phyloP scores from a whole-genome alignment of 2,888 invertebrate species.

The Digitonthophagus gazella region DNA sequence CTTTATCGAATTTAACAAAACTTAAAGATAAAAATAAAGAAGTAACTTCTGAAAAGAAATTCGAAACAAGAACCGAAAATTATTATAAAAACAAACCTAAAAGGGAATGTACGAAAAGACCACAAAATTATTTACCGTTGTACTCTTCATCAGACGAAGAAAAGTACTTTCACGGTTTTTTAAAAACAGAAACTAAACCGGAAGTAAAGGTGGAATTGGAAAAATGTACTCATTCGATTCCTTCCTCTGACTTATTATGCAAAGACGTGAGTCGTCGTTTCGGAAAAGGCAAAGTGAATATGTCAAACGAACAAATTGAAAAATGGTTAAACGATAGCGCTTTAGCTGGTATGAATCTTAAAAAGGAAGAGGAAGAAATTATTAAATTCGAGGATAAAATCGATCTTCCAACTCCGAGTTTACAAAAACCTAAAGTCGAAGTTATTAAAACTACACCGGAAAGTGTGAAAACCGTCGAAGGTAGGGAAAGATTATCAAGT shows the following conservation, averaged over 20 bases:
- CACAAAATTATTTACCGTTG: slow-evolving; percentile 47
- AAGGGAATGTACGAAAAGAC: slow-evolving; percentile 47
- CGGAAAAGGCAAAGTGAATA: slow-evolving; percentile 63
- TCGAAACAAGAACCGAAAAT: slow-evolving; percentile 26
- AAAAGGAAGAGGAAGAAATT: slow-evolving; percentile 47
- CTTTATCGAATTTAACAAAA: slow-evolving; percentile 57
- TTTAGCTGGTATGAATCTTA: slow-evolving; percentile 45
- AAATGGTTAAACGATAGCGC: slow-evolving; percentile 58
- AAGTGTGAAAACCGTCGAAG: slow-evolving; percentile 15
- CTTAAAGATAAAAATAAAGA: slow-evolving; percentile 6
- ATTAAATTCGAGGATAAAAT: slow-evolving; percentile 46
- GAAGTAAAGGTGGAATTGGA: slow-evolving; percentile 44
- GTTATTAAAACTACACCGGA: slow-evolving; percentile 6
- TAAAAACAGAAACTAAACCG: slow-evolving; percentile 40
- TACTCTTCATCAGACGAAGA: slow-evolving; percentile 55
- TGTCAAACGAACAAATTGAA: slow-evolving; percentile 69
- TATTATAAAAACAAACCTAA: slow-evolving; percentile 41
- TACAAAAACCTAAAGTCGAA: slow-evolving; percentile 20
- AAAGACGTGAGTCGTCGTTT: slow-evolving; percentile 49
- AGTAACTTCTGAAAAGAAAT: slow-evolving; percentile 30
- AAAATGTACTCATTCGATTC: slow-evolving; percentile 45
- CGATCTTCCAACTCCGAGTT: slow-evolving; percentile 17
- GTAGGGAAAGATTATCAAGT: slow-evolving; percentile 22
- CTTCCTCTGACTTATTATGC: slow-evolving; percentile 34
- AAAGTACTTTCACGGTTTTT: slow-evolving; percentile 46